These are phyloP conservation scores for Tribolium madens DNA, from an alignment of 1,140 invertebrate genomes.

Conservation along the genomic window DNA sequence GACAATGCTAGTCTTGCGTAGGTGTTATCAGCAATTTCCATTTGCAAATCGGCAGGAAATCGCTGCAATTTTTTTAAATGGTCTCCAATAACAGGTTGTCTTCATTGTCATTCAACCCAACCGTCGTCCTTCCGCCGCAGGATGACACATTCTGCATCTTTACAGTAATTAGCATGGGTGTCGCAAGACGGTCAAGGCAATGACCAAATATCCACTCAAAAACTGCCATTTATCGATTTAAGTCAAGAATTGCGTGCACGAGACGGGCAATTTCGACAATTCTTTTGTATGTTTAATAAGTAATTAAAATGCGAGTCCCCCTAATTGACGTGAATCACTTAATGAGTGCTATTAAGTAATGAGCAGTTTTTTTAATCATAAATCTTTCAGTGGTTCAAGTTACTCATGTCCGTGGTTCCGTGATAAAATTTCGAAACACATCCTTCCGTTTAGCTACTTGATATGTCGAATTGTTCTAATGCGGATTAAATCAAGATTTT, in stretches of 20 bases:
- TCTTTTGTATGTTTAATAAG: background rate
- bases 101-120: constrained; percentile 40
- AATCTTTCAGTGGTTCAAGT: constrained; percentile 9
- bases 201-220: constrained; percentile 32
- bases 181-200: constrained; percentile 26
- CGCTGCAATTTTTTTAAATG: constrained; percentile 31
- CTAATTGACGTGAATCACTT: constrained; percentile 16
- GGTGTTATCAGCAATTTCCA: constrained; percentile 3
- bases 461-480: constrained; percentile 1
- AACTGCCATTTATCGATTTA: background rate
- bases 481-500: background rate
- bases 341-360: constrained; percentile 9
- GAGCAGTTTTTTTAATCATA: background rate
- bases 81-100: constrained; percentile 44
- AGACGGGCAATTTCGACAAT: background rate
- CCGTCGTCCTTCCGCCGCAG: constrained; percentile 22
- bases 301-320: background rate
- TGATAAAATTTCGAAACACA: constrained; percentile 22
- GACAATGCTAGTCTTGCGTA: constrained; percentile 11
- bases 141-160: constrained; percentile 47
- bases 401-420: constrained; percentile 24
- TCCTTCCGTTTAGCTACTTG: constrained; percentile 14
- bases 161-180: constrained; percentile 16
- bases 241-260: background rate
- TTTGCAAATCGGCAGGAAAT: constrained; percentile 30